Percentiles rank a stretch among this genome's conserved stretches.
phyloP scores from a whole-genome alignment of 2,797 vertebrate species.

The Brachyrhaphis roseni region DNA sequence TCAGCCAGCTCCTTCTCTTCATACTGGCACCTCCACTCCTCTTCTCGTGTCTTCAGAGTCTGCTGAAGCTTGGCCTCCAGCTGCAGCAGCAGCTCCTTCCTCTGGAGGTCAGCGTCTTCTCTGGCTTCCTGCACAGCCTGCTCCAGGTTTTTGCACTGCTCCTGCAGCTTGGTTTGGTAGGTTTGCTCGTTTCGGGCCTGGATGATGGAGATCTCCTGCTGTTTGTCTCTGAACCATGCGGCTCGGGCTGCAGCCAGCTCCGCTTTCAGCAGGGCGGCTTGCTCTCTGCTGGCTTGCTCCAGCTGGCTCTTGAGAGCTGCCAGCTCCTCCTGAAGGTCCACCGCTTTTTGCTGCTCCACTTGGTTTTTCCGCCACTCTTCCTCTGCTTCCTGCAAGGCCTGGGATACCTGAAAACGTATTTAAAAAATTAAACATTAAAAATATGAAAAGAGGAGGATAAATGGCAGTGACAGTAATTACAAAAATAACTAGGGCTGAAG shows the following conservation, averaged over 20 bases:
- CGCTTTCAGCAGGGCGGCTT: conserved; percentile 84
- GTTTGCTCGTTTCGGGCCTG: conserved; percentile 84
- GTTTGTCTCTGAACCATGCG: conserved; percentile 90
- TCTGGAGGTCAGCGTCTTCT: conserved; percentile 75
- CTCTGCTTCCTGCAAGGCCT: conserved; percentile 79
- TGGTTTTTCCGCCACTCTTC: conserved; percentile 80
- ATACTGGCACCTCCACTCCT: conserved; percentile 81
- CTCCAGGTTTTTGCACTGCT: conserved; percentile 78
- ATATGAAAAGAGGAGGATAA: background rate
- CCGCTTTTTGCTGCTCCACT: conserved; percentile 56
- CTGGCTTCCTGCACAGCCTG: conserved; percentile 80
- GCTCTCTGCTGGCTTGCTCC: conserved; percentile 81
- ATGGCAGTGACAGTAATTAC: conserved; percentile 7
- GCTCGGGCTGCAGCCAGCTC: conserved; percentile 87
- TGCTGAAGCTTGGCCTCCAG: conserved; percentile 85
- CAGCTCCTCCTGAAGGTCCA: conserved; percentile 84
- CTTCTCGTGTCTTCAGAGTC: conserved; percentile 74
- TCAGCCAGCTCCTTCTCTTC: conserved; percentile 72
- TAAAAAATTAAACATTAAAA: background rate
- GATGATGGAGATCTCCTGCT: conserved; percentile 87
- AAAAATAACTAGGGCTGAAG: background rate
- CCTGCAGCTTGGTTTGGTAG: conserved; percentile 83
- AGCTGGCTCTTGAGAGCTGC: conserved; percentile 81
- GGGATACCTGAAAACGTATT: conserved; percentile 65
- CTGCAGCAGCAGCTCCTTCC: conserved; percentile 80